Conservation (phyloP, 1,140 invertebrate genomes). For the Drosophila tsacasi region DNA sequence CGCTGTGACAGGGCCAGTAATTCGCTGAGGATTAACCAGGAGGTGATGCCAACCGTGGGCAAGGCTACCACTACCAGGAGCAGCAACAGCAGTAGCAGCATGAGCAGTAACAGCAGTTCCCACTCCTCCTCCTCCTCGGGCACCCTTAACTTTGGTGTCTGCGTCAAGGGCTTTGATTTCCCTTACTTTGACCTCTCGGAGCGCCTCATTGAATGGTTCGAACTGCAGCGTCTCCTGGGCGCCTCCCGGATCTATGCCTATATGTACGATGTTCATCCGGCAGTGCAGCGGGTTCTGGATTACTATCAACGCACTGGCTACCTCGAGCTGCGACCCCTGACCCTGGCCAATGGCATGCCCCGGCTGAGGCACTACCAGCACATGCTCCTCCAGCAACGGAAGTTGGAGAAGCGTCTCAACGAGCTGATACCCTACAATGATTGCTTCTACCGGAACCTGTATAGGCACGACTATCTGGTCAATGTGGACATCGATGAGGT, state of each 20-base stretch:
- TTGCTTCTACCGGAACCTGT: slow-evolving; percentile 92
- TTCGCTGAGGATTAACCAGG: slow-evolving; percentile 92
- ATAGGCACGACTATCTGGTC: slow-evolving; percentile 91
- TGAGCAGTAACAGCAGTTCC: slow-evolving; percentile 85
- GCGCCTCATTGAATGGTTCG: slow-evolving; percentile 96
- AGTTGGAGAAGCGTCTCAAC: slow-evolving; percentile 87
- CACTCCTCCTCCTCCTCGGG: neutral
- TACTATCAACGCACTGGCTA: slow-evolving; percentile 65
- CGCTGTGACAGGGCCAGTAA: slow-evolving; percentile 93
- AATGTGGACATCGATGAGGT: slow-evolving; percentile 92
- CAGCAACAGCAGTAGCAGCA: slow-evolving; percentile 28
- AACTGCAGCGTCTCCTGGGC: slow-evolving; percentile 93
- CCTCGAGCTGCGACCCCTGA: slow-evolving; percentile 90
- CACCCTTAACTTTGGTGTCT: slow-evolving; percentile 93
- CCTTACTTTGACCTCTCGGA: slow-evolving; percentile 95
- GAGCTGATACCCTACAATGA: slow-evolving; percentile 94
- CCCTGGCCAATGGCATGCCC: slow-evolving; percentile 91
- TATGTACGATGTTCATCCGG: slow-evolving; percentile 94
- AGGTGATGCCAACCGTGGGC: slow-evolving; percentile 58
- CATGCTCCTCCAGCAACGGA: slow-evolving; percentile 87
- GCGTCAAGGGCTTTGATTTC: slow-evolving; percentile 97
- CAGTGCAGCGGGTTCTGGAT: slow-evolving; percentile 93
- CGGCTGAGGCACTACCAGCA: slow-evolving; percentile 90
- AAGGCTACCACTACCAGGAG: neutral
- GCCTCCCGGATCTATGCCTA: slow-evolving; percentile 97